These are phyloP conservation scores for Drosophila rubida DNA, from an alignment of 2,888 invertebrate species.

Conservation along the genomic window DNA sequence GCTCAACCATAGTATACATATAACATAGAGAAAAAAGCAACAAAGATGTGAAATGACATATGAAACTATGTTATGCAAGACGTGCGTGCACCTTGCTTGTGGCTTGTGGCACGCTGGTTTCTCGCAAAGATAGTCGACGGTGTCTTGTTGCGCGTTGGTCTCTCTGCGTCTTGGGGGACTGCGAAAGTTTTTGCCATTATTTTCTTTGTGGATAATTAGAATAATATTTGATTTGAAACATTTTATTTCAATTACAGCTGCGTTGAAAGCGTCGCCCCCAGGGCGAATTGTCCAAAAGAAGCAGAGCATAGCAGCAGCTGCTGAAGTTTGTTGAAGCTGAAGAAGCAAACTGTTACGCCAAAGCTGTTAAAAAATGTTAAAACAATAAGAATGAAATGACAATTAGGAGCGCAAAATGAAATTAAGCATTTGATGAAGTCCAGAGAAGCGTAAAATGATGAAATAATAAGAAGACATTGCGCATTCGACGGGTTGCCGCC, in stretches of 20 bases:
- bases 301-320: slow-evolving; percentile 32
- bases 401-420: slow-evolving; percentile 64
- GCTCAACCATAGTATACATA: neutral
- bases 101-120: neutral
- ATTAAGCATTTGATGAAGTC: slow-evolving; percentile 69
- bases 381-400: slow-evolving; percentile 68
- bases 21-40: neutral
- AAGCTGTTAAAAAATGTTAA: slow-evolving; percentile 43
- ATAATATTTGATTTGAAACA: slow-evolving; percentile 80
- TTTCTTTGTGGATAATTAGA: slow-evolving; percentile 76
- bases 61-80: slow-evolving; percentile 33
- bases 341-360: slow-evolving; percentile 51
- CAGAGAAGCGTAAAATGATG: slow-evolving; percentile 64
- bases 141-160: neutral
- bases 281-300: slow-evolving; percentile 56
- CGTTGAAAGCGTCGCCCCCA: slow-evolving; percentile 44
- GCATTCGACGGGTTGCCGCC: slow-evolving; percentile 25
- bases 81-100: neutral
- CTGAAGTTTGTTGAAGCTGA: slow-evolving; percentile 49
- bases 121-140: neutral
- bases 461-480: slow-evolving; percentile 65
- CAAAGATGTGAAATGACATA: neutral
- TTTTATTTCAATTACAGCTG: slow-evolving; percentile 78
- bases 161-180: neutral
- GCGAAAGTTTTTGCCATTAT: slow-evolving; percentile 65